Conservation (phyloP, 2,797 vertebrate genomes). For the Ctenosaura bakeri region DNA sequence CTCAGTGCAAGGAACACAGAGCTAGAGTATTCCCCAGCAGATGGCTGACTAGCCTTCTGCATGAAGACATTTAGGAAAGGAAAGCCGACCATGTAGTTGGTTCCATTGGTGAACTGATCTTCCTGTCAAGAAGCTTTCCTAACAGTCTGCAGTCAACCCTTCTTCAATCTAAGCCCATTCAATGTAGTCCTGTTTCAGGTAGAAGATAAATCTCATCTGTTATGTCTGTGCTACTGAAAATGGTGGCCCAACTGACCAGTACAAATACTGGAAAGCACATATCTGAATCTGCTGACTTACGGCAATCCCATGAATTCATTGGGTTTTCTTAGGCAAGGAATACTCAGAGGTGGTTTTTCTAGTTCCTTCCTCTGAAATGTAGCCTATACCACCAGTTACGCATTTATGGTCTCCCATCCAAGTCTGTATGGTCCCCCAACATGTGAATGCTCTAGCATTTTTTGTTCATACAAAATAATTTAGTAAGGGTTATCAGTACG, state of each 20-base stretch:
- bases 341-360: no score
- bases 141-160: not conserved
- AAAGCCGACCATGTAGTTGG: not conserved
- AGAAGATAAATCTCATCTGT: no score
- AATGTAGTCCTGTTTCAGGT: no score
- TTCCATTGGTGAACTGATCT: not conserved
- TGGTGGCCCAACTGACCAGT: no score
- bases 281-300: no score
- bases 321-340: no score
- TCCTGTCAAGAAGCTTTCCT: not conserved
- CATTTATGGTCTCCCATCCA: no score
- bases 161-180: not conserved
- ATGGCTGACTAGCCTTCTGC: not conserved
- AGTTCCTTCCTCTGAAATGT: no score
- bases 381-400: no score
- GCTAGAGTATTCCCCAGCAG: not conserved
- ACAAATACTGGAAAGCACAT: no score
- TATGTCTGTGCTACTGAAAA: no score
- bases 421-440: not conserved
- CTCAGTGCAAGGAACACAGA: not conserved
- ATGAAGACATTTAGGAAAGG: not conserved
- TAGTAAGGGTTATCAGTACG: not conserved
- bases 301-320: no score
- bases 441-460: not conserved
- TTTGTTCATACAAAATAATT: not conserved